Conservation (phyloP, 2,888 invertebrate genomes). For the Candidula unifasciata region DNA sequence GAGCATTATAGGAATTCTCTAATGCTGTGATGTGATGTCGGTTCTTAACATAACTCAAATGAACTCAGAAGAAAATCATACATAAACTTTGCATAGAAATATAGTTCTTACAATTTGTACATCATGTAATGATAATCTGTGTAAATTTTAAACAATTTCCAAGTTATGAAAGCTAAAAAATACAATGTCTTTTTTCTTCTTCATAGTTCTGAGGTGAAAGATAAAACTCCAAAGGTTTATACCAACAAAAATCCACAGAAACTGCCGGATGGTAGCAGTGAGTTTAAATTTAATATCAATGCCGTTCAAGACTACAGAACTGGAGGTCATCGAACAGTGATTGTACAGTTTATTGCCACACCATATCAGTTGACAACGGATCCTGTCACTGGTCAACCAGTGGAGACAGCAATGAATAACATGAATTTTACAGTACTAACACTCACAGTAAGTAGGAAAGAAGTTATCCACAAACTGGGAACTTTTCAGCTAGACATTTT, state of each 20-base stretch:
- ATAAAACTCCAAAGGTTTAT: constrained; percentile 38
- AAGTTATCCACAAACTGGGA: not conserved
- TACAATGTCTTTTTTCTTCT: not conserved
- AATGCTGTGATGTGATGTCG: too few species aligned
- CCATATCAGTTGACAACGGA: not conserved
- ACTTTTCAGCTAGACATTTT: too few species aligned
- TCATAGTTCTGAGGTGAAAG: constrained; percentile 15
- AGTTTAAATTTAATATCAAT: constrained; percentile 17
- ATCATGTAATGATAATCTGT: too few species aligned
- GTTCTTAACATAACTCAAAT: too few species aligned
- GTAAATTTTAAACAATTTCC: too few species aligned
- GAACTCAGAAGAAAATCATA: too few species aligned
- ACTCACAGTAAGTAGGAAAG: constrained; percentile 5
- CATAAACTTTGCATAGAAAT: too few species aligned
- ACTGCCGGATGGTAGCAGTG: not conserved
- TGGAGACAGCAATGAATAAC: not conserved
- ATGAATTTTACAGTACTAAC: not conserved
- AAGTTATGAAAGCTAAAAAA: too few species aligned
- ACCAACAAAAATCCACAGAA: not conserved
- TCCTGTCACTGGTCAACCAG: not conserved
- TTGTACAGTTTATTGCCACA: not conserved
- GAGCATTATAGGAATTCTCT: too few species aligned
- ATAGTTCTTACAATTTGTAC: too few species aligned
- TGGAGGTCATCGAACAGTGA: constrained; percentile 43
- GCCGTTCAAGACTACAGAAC: constrained; percentile 42